These are phyloP conservation scores for Spilosoma lubricipeda DNA, from an alignment of 2,888 invertebrate genomes.

Conservation along the genomic window DNA sequence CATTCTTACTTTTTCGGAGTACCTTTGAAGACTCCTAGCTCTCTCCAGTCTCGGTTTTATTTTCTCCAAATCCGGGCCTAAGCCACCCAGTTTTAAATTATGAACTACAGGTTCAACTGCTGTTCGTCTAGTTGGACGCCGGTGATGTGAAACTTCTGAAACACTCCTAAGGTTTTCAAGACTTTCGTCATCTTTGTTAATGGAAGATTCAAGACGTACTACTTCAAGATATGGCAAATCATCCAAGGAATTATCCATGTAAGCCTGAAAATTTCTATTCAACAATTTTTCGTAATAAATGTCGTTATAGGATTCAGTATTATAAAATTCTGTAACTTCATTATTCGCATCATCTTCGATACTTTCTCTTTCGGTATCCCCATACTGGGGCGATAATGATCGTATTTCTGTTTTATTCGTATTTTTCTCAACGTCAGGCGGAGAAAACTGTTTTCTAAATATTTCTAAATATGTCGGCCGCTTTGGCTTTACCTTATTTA, in stretches of 20 bases:
- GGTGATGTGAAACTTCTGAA: slow-evolving; percentile 73
- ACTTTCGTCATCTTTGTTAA: slow-evolving; percentile 54
- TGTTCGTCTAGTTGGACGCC: slow-evolving; percentile 60
- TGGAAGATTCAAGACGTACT: slow-evolving; percentile 49
- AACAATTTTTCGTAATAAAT: slow-evolving; percentile 77
- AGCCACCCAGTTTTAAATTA: slow-evolving; percentile 74
- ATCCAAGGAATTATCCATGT: slow-evolving; percentile 67
- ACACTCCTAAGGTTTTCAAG: slow-evolving; percentile 69
- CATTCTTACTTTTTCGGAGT: slow-evolving; percentile 81
- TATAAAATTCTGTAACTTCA: slow-evolving; percentile 66
- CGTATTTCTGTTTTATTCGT: slow-evolving; percentile 65
- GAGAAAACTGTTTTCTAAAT: slow-evolving; percentile 75
- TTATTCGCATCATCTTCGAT: slow-evolving; percentile 64
- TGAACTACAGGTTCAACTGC: slow-evolving; percentile 63
- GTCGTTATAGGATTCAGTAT: slow-evolving; percentile 80
- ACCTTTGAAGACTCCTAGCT: slow-evolving; percentile 80
- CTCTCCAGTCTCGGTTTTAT: slow-evolving; percentile 79
- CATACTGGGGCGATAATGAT: slow-evolving; percentile 77
- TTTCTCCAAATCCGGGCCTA: slow-evolving; percentile 78
- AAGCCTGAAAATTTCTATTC: slow-evolving; percentile 61
- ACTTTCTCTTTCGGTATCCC: slow-evolving; percentile 79
- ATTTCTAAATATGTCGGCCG: slow-evolving; percentile 72
- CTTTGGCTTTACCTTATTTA: slow-evolving; percentile 66
- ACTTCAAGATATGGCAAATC: slow-evolving; percentile 56
- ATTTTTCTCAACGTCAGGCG: slow-evolving; percentile 46